phyloP scores from a whole-genome alignment of 1,140 invertebrate species.

The Octopus sinensis region DNA sequence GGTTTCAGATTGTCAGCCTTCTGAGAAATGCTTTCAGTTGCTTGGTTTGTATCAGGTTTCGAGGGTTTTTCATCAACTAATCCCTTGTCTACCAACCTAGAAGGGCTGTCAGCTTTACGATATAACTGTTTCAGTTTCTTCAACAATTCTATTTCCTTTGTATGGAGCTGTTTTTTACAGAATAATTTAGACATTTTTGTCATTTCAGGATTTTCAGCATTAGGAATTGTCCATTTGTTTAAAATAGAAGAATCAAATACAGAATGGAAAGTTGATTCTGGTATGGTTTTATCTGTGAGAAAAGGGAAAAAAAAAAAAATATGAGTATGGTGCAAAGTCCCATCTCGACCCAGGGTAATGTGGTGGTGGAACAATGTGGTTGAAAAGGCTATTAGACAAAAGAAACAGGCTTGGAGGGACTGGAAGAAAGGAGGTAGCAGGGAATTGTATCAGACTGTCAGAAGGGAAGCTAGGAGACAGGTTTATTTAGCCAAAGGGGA shows the following conservation, averaged over 20 bases:
- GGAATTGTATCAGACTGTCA: too few species aligned
- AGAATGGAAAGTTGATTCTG: background rate
- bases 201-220: background rate
- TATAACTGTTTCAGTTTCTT: conserved; percentile 4
- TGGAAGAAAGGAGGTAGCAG: too few species aligned
- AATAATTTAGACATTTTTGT: background rate
- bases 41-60: background rate
- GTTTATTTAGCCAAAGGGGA: too few species aligned
- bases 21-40: background rate
- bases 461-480: too few species aligned
- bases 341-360: too few species aligned
- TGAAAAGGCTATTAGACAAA: too few species aligned
- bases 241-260: conserved; percentile 2
- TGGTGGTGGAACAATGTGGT: too few species aligned
- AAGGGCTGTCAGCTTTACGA: conserved; percentile 4
- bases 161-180: background rate
- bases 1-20: background rate
- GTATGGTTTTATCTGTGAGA: background rate
- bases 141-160: background rate
- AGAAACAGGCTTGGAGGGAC: too few species aligned
- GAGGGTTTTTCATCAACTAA: background rate
- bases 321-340: background rate
- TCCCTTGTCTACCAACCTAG: background rate
- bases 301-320: background rate
- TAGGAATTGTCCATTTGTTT: background rate